Base-by-base conservation (phyloP, 2,888 invertebrate species). In the Troides helena region DNA sequence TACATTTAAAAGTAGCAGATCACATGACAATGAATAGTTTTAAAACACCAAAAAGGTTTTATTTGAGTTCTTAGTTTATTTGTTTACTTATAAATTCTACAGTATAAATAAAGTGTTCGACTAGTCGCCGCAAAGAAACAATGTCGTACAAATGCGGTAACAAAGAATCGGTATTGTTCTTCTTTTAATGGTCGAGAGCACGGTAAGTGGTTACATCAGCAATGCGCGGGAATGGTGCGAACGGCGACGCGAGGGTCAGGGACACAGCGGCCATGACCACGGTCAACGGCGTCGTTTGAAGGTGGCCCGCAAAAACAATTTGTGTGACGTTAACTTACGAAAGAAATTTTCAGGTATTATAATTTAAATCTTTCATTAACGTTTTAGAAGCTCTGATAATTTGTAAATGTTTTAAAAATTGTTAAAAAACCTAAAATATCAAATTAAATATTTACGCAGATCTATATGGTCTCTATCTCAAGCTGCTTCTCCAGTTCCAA, bases 211-310 rank as follows among this genome's bases (percentile, higher is more conserved):
- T 65, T 69, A 69, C 66, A 67, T 67, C 81, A 80, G 81, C 80
- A 84, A 71, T 67, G 70, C 67, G 81, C 80, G 77, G 79, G 78
- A 74, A 25, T 50, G 53, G 50, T 59, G 63, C 50, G 46, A 74
- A 76, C 80, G 74, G 77, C 75, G 77, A 76, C 77, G 76, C 76
- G 72, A 79, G 83, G 86, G 87, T 86, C 90, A 88, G 80, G 87
- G 87, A 79, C 84, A 80, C 78, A 68, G 72, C 73, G 89, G 85
- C 90, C 92, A 87, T 91, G 91, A 92, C 92, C 92, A 90, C 89
- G 90, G 92, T 89, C 92, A 92, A 92, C 86, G 91, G 82, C 89
- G 79, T 81, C 81, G 80, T 78, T 85, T 90, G 85, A 91, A 92
- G 91, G 92, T 91, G 90, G 3, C 88, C 90, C 90, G 84, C 82